A percentile compares a stretch with the other conserved stretches of the same genome.
Conservation (phyloP, 2,797 vertebrate species). For the Semotilus atromaculatus region DNA sequence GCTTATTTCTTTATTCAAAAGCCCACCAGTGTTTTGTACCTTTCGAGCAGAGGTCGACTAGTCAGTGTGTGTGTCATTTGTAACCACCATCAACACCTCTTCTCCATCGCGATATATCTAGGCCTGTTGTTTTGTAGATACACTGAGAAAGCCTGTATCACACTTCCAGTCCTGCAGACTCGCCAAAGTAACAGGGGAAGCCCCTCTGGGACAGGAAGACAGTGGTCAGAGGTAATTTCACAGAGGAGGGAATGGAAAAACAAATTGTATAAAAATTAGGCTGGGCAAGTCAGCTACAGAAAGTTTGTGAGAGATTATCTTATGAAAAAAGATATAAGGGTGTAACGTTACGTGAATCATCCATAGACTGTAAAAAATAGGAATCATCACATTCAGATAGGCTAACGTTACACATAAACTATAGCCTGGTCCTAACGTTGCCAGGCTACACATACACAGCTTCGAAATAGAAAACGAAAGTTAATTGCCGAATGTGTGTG, state of each 20-base stretch:
- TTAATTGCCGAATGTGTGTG: too few relatives aligned
- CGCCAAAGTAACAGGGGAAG: not conserved
- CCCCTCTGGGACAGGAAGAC: not conserved
- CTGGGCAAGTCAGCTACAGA: not conserved
- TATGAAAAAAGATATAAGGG: conserved; percentile 27
- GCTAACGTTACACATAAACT: not conserved
- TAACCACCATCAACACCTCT: not conserved
- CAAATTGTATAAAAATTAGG: not conserved
- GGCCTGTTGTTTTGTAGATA: not conserved
- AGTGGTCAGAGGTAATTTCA: not conserved
- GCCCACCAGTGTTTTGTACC: not conserved
- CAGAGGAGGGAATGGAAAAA: not conserved
- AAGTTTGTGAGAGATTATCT: not conserved
- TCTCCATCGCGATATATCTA: not conserved
- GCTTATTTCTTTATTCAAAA: not conserved
- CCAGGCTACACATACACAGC: too few relatives aligned
- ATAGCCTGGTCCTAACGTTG: too few relatives aligned
- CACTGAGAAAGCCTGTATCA: not conserved
- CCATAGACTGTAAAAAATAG: too few relatives aligned
- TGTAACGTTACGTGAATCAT: too few relatives aligned
- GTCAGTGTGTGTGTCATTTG: not conserved
- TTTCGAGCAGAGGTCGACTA: not conserved
- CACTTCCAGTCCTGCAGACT: not conserved
- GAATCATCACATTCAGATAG: not conserved
- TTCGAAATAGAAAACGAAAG: too few relatives aligned